A percentile compares a stretch with the other conserved stretches of the same genome.
Conservation (phyloP, 2,113 vertebrate genomes). For the Anhinga rufa region DNA sequence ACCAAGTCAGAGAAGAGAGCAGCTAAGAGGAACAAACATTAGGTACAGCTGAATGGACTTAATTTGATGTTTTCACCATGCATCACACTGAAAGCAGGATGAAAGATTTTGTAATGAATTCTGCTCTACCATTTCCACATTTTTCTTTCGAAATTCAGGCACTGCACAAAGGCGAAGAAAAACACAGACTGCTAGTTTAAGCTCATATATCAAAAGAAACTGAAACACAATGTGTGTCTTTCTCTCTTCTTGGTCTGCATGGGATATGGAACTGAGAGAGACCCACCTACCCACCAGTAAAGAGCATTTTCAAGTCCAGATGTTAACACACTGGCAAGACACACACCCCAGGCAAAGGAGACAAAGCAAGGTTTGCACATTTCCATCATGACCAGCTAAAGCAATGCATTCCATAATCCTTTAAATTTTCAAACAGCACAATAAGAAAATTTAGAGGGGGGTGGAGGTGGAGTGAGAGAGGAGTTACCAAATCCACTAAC, state of each 20-base stretch:
- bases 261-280: neutral
- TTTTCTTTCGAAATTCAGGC: constrained; percentile 36
- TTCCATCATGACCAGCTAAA: neutral
- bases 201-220: neutral
- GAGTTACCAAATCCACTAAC: constrained; percentile 5
- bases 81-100: neutral
- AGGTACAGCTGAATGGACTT: constrained; percentile 31
- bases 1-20: constrained; percentile 24
- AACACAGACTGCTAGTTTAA: neutral
- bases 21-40: neutral
- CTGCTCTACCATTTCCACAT: constrained; percentile 1
- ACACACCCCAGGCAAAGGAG: neutral
- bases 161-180: neutral
- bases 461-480: neutral
- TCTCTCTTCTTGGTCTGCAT: neutral
- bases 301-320: neutral
- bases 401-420: neutral
- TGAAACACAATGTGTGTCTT: neutral
- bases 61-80: neutral
- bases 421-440: neutral
- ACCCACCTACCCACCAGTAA: neutral
- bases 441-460: neutral
- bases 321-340: constrained; percentile 12
- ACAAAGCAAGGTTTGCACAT: neutral
- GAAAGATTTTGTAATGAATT: constrained; percentile 26